These are phyloP conservation scores for Parascotia fuliginaria DNA, from an alignment of 2,888 invertebrate genomes.

Conservation along the genomic window DNA sequence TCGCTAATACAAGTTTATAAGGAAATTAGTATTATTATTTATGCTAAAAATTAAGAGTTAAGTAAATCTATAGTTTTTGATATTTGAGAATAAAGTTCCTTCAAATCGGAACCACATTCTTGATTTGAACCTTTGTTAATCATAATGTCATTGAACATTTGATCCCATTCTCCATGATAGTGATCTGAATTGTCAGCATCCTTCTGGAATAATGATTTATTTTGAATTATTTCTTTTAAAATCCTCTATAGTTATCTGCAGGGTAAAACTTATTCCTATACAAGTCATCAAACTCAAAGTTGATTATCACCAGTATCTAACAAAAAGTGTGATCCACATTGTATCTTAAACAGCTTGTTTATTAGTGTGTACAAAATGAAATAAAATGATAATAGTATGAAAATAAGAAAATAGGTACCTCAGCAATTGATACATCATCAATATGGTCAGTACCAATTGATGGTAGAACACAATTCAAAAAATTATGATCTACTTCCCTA, in stretches of 20 bases:
- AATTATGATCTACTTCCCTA: conserved; percentile 58
- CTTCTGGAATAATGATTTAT: too few relatives aligned
- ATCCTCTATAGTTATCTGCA: too few relatives aligned
- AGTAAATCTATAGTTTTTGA: conserved; percentile 80
- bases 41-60: conserved; percentile 56
- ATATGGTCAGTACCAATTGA: conserved; percentile 72
- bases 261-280: too few relatives aligned
- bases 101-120: conserved; percentile 74
- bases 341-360: too few relatives aligned
- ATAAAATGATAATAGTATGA: not conserved
- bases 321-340: too few relatives aligned
- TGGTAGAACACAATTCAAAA: conserved; percentile 77
- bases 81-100: conserved; percentile 79
- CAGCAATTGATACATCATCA: conserved; percentile 69
- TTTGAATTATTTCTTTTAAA: too few relatives aligned
- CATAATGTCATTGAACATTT: conserved; percentile 80
- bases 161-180: conserved; percentile 80
- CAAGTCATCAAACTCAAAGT: too few relatives aligned
- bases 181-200: conserved; percentile 61
- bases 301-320: too few relatives aligned
- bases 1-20: conserved; percentile 65
- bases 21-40: conserved; percentile 36
- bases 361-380: too few relatives aligned
- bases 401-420: conserved; percentile 50
- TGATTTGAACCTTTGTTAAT: conserved; percentile 65